Conservation (phyloP, 2,113 vertebrate species). For the Empidonax alnorum region DNA sequence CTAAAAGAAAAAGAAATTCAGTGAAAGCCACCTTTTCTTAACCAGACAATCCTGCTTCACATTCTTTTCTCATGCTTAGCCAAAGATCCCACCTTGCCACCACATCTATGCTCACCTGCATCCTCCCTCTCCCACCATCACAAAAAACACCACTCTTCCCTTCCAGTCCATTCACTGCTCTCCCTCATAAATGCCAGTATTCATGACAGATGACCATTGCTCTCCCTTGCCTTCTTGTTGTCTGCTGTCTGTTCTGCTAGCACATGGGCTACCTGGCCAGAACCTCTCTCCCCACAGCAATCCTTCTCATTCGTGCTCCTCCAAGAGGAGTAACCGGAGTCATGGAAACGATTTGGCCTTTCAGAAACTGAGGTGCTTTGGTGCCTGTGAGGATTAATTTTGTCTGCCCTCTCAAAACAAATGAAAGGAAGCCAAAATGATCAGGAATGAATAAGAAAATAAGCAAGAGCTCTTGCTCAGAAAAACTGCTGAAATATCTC, state of each 20-base stretch:
- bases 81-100: neutral
- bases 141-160: neutral
- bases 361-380: neutral
- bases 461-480: neutral
- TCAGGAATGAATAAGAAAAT: neutral
- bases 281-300: neutral
- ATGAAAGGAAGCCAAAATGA: neutral
- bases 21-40: neutral
- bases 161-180: neutral
- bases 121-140: neutral
- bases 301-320: neutral
- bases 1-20: neutral
- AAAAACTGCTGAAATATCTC: neutral
- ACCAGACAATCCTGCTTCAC: rapidly evolving
- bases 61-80: neutral
- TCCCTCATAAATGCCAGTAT: neutral
- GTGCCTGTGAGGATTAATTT: neutral
- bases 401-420: neutral
- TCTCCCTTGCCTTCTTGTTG: neutral
- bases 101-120: neutral
- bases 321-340: neutral
- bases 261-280: neutral
- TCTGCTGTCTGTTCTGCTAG: neutral
- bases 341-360: neutral
- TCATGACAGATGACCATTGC: neutral